Conservation (phyloP, 30 jellyfish, hydroid and myxozoan species). For the Nemopilema nomurai region DNA sequence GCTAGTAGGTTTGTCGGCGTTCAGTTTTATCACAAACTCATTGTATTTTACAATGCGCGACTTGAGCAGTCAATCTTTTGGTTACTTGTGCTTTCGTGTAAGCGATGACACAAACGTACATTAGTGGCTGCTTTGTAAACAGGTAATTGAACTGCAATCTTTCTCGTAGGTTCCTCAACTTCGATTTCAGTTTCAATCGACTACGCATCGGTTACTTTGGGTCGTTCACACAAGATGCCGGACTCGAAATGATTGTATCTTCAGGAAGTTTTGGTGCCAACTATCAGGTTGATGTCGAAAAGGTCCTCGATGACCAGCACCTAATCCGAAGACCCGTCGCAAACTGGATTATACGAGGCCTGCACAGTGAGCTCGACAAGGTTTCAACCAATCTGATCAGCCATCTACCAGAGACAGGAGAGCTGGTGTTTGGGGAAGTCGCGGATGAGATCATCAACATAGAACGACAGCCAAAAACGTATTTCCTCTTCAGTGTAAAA, state of each 20-base stretch:
- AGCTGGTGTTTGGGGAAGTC: slow-evolving; percentile 6
- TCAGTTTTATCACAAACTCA: too few species aligned
- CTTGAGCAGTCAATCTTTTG: too few species aligned
- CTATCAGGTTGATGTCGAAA: slow-evolving; percentile 74
- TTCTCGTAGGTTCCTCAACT: slow-evolving; percentile 75
- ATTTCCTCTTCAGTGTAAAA: slow-evolving; percentile 87
- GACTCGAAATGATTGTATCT: slow-evolving; percentile 71
- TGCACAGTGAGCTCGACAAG: slow-evolving; percentile 77
- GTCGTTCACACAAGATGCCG: slow-evolving; percentile 93
- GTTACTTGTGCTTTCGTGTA: too few species aligned
- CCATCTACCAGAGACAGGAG: slow-evolving; percentile 38
- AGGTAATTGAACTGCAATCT: too few species aligned
- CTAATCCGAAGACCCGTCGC: slow-evolving; percentile 90
- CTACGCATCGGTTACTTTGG: slow-evolving; percentile 89
- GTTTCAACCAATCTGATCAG: slow-evolving; percentile 65
- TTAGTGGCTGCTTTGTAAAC: too few species aligned
- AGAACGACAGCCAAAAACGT: slow-evolving; percentile 49
- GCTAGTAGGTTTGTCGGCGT: too few species aligned
- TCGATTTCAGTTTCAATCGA: slow-evolving; percentile 85
- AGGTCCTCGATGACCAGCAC: slow-evolving; percentile 31
- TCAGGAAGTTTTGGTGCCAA: slow-evolving; percentile 84
- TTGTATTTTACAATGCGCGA: too few species aligned
- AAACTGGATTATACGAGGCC: slow-evolving; percentile 91
- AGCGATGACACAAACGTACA: too few species aligned
- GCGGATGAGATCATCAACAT: slow-evolving; percentile 43